Base-by-base conservation (phyloP, 2,113 vertebrate genomes). In the Xiphias gladius region DNA sequence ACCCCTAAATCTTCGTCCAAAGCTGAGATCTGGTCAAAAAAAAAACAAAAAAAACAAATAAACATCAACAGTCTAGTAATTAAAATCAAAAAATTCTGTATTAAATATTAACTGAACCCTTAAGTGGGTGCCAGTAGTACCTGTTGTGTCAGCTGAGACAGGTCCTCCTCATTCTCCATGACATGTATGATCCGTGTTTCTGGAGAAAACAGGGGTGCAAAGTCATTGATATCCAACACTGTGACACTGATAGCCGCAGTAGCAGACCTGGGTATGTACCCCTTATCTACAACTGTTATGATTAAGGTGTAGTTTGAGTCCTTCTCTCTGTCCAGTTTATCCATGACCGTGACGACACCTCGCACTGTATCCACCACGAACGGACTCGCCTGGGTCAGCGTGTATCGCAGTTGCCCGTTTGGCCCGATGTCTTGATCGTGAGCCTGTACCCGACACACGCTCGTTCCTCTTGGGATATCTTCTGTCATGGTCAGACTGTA, bases 391-490 rank as follows among this genome's bases (percentile, higher is more conserved):
- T 77, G 83, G 28, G 59, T 83, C 72, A 95, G 14, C 7, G n/a
- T n/a, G 76, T 95, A 95, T 7, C 88, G 82, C 13, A 96, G 77
- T 66, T 85, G 85, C 73, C 94, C 94, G 52, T 96, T 96, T 28
- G 20, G 50, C 1, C 92, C 94, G 1, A 74, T 74, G 68, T 96
- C 95, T 12, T 22, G 74, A 82, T 96, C 95, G 7, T 63, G 65
- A 65, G 95, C 94, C n/a, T 88, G 80, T 64, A 94, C 84, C 43
- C 61, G 86, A 8, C 94, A 74, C 37, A 96, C 39, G 73, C 74
- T 93, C 0, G 82, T 90, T 57, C 95, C 95, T 63, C 82, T 85
- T 26, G 88, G 19, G 24, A 86, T 35, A 17, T 95, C 92, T 76
- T 96, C 95, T n/a, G 82, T 83, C 50, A 94, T 75, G 9, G 86